Percentiles rank a stretch among this genome's conserved stretches.
These are phyloP conservation scores for Pitangus sulphuratus DNA, from an alignment of 2,797 vertebrate genomes.

Conservation along the genomic window DNA sequence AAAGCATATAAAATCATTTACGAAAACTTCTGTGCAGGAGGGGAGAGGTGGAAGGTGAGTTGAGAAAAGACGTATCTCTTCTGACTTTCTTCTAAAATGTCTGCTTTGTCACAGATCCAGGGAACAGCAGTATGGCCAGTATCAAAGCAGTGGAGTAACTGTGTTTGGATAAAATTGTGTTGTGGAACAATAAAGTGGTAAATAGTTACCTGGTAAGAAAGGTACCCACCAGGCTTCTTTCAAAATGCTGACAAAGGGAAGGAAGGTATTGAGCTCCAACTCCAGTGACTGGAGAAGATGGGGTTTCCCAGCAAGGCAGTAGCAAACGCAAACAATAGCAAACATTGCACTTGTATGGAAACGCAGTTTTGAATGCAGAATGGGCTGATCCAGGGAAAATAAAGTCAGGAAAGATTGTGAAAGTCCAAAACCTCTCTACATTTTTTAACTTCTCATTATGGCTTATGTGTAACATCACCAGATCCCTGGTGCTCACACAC, in stretches of 20 bases:
- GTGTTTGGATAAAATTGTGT: background rate
- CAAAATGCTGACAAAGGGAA: background rate
- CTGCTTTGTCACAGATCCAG: background rate
- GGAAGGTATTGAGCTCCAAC: background rate
- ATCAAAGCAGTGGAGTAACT: background rate
- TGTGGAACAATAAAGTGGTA: background rate
- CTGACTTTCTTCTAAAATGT: background rate
- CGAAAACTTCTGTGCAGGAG: background rate
- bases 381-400: background rate
- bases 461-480: background rate
- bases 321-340: background rate
- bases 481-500: background rate
- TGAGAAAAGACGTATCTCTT: background rate
- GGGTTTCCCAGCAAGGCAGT: background rate
- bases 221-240: background rate
- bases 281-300: background rate
- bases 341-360: background rate
- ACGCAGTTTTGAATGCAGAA: background rate
- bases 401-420: background rate
- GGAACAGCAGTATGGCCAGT: background rate
- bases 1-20: background rate
- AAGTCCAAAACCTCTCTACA: background rate
- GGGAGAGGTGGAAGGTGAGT: background rate
- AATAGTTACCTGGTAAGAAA: background rate
- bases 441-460: background rate